Evolutionary conservation across 2,888 invertebrate genomes (phyloP), one percentile per base, ranked within the genome.

Genomic region (Oscheius sp.): DNA sequence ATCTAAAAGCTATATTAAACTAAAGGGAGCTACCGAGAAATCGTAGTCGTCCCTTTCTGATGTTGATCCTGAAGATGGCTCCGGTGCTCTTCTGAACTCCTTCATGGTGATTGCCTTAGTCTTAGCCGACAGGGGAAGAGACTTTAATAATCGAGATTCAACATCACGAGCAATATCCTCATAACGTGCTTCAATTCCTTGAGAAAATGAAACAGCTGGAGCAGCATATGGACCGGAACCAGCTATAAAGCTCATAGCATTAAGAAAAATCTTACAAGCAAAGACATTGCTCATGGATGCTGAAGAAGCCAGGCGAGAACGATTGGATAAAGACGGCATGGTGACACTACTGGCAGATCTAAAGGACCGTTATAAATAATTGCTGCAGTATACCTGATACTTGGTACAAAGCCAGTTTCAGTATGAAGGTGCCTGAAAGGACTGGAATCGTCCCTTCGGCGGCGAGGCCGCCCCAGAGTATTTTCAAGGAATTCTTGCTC

Each of bases 171-270:
- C 79, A 57, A 80, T 64, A 9, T 71, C 68, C 44, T 78, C 77
- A 67, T 84, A 84, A 44, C 82, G 67, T 6, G 83, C 80, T 54
- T 80, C 84, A 50, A 85, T 78, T 45, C 84, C 85, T 54, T 83
- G 80, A 4, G 81, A 75, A 33, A 68, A 59, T 20, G 67, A 51
- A 17, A 84, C 75, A 12, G 83, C 82, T 2, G 85, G 85, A 2
- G 85, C 85, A 17, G 80, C 81, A 68, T 85, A 85, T 6, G 83
- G 84, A 14, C 83, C 83, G 41, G 71, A 73, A 14, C 75, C 73
- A 61, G 69, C 77, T 76, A 65, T 44, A 62, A 36, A 5, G 30
- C 0, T 26, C 14, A 6, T 38, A 41, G 12, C 14, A 17, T 41
- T 41, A 41, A 41, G 36, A 36, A 9, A 44, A 38, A 59, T n/a